Evolutionary conservation across 2,888 invertebrate genomes (phyloP).

Genomic region (Griposia aprilina): DNA sequence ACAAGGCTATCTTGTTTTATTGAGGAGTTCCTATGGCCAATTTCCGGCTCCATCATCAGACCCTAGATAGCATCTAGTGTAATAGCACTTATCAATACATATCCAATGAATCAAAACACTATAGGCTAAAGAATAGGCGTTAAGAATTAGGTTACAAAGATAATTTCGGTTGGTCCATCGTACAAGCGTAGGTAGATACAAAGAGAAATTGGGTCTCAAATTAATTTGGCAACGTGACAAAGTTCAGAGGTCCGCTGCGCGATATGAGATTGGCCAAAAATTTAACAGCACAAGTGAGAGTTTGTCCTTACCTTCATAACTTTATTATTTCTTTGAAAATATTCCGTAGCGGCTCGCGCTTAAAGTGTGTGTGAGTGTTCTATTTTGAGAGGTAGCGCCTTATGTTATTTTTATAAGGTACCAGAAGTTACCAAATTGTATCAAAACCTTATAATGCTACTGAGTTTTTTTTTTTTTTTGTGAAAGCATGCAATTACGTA

Average conservation of each 20-base stretch:
- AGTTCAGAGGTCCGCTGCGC: neutral
- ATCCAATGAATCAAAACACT: no score
- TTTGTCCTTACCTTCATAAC: neutral
- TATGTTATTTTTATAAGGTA: neutral
- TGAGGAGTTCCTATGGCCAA: no score
- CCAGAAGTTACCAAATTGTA: neutral
- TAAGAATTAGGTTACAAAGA: neutral
- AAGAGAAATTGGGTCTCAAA: neutral
- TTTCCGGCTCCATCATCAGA: no score
- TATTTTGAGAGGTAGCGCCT: neutral
- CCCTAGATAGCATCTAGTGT: no score
- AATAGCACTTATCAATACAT: no score
- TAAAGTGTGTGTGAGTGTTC: neutral
- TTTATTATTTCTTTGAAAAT: neutral
- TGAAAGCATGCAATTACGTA: neutral
- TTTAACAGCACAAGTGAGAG: neutral
- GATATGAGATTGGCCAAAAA: neutral
- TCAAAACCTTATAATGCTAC: neutral
- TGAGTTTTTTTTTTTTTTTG: neutral
- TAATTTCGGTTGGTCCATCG: neutral
- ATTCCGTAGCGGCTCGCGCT: neutral
- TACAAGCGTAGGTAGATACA: neutral
- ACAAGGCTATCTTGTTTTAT: no score
- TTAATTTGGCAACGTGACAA: constrained; percentile 1
- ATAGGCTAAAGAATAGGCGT: no score